These are phyloP conservation scores for Pholis gunnellus DNA, from an alignment of 2,113 vertebrate species.

Conservation along the genomic window DNA sequence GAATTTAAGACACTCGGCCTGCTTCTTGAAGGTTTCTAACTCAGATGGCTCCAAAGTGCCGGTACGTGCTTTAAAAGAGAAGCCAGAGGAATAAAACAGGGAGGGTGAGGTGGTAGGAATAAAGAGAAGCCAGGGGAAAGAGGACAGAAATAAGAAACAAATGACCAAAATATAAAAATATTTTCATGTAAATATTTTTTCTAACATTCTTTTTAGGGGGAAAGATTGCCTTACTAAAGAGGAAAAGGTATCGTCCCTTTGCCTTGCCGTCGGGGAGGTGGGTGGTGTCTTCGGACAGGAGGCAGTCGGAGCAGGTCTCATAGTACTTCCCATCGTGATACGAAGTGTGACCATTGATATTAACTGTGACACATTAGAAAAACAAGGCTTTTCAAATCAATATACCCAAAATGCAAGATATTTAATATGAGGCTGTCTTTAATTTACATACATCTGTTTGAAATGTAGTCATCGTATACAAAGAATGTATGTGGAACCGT, in stretches of 20 bases:
- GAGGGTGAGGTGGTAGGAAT: not conserved
- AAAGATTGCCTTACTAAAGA: constrained; percentile 68
- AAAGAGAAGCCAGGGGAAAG: not conserved
- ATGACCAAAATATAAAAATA: not conserved
- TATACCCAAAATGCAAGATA: not conserved
- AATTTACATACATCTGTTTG: not conserved
- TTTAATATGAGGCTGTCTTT: not conserved
- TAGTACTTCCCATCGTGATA: constrained; percentile 82
- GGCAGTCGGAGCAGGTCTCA: constrained; percentile 75
- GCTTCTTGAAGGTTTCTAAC: constrained; percentile 79
- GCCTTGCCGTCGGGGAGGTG: constrained; percentile 74
- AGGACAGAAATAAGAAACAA: not conserved
- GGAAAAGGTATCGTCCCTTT: constrained; percentile 78
- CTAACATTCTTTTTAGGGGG: not conserved
- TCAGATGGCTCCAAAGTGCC: constrained; percentile 68
- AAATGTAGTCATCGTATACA: not conserved
- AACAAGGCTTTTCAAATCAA: not conserved
- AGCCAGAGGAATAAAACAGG: not conserved
- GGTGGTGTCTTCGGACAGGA: constrained; percentile 79
- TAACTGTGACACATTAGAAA: constrained; percentile 55
- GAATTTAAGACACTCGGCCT: constrained; percentile 77
- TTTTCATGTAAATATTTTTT: not conserved
- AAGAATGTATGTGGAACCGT: not conserved
- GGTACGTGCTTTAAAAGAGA: constrained; percentile 63
- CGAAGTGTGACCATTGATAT: constrained; percentile 78